These are phyloP conservation scores for Spheniscus humboldti DNA, from an alignment of 2,797 vertebrate species.

Conservation along the genomic window DNA sequence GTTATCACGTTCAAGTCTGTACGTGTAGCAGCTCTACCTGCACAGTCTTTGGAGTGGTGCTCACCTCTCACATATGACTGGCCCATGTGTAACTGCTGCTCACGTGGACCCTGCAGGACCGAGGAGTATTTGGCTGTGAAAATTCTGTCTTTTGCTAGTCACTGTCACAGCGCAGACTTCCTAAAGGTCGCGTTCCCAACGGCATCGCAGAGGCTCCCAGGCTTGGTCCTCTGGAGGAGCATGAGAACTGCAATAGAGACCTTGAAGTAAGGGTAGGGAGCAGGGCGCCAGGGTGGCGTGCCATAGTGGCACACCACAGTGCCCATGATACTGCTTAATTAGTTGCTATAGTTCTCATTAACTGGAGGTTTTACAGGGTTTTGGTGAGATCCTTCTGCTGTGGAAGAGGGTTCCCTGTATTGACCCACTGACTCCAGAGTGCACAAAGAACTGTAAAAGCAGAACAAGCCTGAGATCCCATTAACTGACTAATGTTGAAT, in stretches of 20 bases:
- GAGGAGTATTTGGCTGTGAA: background rate
- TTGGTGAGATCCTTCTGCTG: background rate
- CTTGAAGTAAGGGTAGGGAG: background rate
- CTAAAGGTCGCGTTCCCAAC: background rate
- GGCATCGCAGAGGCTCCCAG: rapidly evolving
- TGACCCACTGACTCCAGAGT: background rate
- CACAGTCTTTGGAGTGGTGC: background rate
- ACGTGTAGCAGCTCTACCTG: background rate
- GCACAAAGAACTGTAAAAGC: background rate
- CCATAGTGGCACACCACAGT: background rate
- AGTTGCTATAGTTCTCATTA: background rate
- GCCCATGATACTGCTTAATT: background rate
- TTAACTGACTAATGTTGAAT: background rate
- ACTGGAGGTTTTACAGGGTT: background rate
- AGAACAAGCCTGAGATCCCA: background rate
- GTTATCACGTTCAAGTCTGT: background rate
- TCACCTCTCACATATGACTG: rapidly evolving
- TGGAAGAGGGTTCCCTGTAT: background rate
- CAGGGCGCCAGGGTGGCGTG: background rate
- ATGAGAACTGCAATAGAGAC: background rate
- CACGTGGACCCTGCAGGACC: background rate
- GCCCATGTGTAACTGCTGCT: background rate
- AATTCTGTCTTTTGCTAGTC: background rate
- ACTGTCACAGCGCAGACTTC: background rate
- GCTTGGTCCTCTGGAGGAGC: background rate